Evolutionary conservation across 2,797 vertebrate species (phyloP), one percentile per base, ranked within the genome.

Genomic region (Argya squamiceps): DNA sequence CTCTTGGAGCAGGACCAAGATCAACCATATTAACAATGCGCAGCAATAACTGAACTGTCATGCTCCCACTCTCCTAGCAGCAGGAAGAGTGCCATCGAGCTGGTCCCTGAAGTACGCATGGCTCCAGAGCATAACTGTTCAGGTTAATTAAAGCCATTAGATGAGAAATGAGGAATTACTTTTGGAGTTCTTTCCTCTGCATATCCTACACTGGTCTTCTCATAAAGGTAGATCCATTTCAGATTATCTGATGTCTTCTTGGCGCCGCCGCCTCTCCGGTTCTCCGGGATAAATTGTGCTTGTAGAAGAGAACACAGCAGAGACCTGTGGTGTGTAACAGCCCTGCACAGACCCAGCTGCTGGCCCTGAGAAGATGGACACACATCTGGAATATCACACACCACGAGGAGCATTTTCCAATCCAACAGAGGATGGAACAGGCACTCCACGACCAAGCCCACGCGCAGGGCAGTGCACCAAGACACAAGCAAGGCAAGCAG

Each of bases 11-110:
- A 58, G 30, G 23, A 97, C 95, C 95, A 98, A 97, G 86, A 97
- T 97, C 97, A 97, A 97, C 94, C 77, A 81, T 97, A 96, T 97
- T 97, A 98, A 98, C 97, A 98, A 98, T 97, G 91, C 95, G 97
- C 92, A 96, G 95, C 92, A 97, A 97, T 94, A 97, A 97, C 94
- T 94, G 92, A 95, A 96, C 94, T 97, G 95, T 97, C 94, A 96
- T 95, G 68, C 70, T 96, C 67, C 19, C 82, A 76, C 84, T 95
- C 82, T 96, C 83, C 86, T 39, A 88, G 83, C 65, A 84, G 79
- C 84, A 92, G 73, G 76, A 85, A 29, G 69, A 94, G 88, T 83
- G 88, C 78, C 94, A 94, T 94, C 27, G 12, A 94, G 65, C 93
- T 88, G 59, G 95, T 86, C 74, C 88, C 97, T 93, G 41, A 92